These are phyloP conservation scores for Lomographa bimaculata DNA, from an alignment of 2,888 invertebrate genomes.

Conservation along the genomic window DNA sequence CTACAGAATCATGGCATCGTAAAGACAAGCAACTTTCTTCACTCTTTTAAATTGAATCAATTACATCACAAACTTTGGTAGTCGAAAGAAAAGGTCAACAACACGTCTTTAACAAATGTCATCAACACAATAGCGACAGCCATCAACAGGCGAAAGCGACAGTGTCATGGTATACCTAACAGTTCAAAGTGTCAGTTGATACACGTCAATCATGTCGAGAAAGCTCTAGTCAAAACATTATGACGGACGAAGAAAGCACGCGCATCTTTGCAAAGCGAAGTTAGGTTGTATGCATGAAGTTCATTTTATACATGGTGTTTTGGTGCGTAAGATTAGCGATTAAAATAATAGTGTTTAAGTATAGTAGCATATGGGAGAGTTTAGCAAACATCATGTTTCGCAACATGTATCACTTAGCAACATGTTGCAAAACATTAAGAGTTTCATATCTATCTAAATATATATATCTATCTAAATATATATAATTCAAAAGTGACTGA, in stretches of 20 bases:
- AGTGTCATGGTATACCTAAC: neutral
- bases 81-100: conserved; percentile 17
- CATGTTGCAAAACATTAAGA: no score
- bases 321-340: no score
- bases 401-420: no score
- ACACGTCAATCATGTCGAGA: conserved; percentile 34
- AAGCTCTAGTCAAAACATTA: conserved; percentile 39
- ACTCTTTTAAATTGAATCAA: no score
- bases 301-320: no score
- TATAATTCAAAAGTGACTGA: no score
- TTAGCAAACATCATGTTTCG: no score
- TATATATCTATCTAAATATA: no score
- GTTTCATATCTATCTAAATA: no score
- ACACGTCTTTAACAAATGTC: conserved; percentile 20
- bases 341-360: no score
- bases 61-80: conserved; percentile 1
- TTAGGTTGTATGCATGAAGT: conserved; percentile 1
- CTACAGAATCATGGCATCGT: no score
- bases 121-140: conserved; percentile 13
- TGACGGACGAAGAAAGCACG: conserved; percentile 25
- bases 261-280: conserved; percentile 12
- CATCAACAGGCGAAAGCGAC: conserved; percentile 22
- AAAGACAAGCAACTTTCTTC: neutral
- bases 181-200: conserved; percentile 3
- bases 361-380: no score